These are phyloP conservation scores for Telenomus remus DNA, from an alignment of 1,140 invertebrate genomes.

Conservation along the genomic window DNA sequence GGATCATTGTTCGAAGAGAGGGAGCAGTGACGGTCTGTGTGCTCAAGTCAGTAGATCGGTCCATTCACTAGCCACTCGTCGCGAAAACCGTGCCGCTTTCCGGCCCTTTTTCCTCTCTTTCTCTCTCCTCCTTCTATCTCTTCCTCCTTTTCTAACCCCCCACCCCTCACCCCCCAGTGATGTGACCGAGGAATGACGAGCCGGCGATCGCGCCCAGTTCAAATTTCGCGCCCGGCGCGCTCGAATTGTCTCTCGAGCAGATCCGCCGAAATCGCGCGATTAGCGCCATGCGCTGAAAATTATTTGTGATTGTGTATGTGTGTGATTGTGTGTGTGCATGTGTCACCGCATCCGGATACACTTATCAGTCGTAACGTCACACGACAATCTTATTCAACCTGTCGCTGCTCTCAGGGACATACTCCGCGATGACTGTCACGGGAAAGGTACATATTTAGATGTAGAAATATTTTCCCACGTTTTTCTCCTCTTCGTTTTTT, in stretches of 20 bases:
- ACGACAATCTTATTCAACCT: conserved; percentile 46
- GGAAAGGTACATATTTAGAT: conserved; percentile 61
- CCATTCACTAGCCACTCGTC: conserved; percentile 57
- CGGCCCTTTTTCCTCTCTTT: conserved; percentile 38
- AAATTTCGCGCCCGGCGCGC: conserved; percentile 2
- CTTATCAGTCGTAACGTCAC: conserved; percentile 24
- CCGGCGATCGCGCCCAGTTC: not conserved
- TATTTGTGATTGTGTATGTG: no score
- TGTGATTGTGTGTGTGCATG: conserved; percentile 33
- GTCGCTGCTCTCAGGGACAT: conserved; percentile 47
- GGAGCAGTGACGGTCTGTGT: conserved; percentile 53
- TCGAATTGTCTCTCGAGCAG: not conserved
- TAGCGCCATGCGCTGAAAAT: no score
- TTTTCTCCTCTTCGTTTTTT: no score
- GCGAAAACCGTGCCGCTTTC: conserved; percentile 45
- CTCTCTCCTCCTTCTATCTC: conserved; percentile 11
- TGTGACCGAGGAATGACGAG: not conserved
- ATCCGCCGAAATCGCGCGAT: not conserved
- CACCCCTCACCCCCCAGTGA: not conserved
- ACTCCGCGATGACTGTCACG: conserved; percentile 52
- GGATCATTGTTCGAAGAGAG: conserved; percentile 40
- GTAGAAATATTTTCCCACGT: no score
- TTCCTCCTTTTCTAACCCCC: not conserved
- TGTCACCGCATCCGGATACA: conserved; percentile 37
- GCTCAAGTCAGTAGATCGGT: conserved; percentile 58